These are phyloP conservation scores for Heterotilapia buettikoferi DNA, from an alignment of 2,113 vertebrate species.

Conservation along the genomic window DNA sequence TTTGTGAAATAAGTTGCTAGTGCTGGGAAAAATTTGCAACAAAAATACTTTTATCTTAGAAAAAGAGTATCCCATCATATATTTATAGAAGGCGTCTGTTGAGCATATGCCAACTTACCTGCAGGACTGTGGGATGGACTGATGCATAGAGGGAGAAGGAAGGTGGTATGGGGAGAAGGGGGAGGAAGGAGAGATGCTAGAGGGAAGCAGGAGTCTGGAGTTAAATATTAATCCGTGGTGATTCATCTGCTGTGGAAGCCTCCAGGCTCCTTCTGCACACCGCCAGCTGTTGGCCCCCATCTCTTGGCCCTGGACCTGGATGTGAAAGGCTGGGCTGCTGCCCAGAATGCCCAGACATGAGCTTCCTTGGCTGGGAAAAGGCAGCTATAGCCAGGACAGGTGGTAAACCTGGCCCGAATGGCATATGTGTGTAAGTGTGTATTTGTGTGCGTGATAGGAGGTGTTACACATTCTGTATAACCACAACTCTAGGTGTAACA, in stretches of 20 bases:
- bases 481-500: slow-evolving; percentile 12
- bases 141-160: slow-evolving; percentile 37
- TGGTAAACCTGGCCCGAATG: slow-evolving; percentile 49
- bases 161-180: slow-evolving; percentile 14
- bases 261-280: slow-evolving; percentile 68
- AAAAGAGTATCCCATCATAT: slow-evolving; percentile 11
- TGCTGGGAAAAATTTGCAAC: not conserved
- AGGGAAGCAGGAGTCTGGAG: slow-evolving; percentile 71
- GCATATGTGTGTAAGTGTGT: not conserved
- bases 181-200: slow-evolving; percentile 56
- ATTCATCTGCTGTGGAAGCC: slow-evolving; percentile 74
- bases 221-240: slow-evolving; percentile 78
- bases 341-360: slow-evolving; percentile 67
- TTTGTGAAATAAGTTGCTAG: not conserved
- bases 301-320: slow-evolving; percentile 59
- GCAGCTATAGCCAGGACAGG: slow-evolving; percentile 56
- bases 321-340: slow-evolving; percentile 61
- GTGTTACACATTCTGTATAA: slow-evolving; percentile 9
- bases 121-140: slow-evolving; percentile 41
- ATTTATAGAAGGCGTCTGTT: slow-evolving; percentile 35
- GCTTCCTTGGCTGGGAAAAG: slow-evolving; percentile 59
- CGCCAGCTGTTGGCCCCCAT: slow-evolving; percentile 73
- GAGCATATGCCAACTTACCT: slow-evolving; percentile 48
- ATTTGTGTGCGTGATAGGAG: not conserved
- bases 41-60: slow-evolving; percentile 3